Conservation (phyloP, 2,113 vertebrate genomes). For the Archilochus colubris region DNA sequence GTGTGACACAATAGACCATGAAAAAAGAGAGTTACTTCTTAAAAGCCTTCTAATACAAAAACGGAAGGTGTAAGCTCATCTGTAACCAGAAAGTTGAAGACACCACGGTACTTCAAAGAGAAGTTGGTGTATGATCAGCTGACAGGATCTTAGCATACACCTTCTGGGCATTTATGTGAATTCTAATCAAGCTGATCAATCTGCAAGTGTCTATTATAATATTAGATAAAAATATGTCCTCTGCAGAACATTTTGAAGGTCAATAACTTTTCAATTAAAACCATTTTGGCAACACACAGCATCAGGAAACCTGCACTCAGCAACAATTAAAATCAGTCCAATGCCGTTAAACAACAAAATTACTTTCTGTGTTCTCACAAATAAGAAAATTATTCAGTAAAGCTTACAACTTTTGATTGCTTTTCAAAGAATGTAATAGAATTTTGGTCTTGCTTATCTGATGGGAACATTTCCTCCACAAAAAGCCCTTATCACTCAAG, state of each 20-base stretch:
- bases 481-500: background rate
- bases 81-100: background rate
- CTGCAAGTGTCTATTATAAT: background rate
- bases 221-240: background rate
- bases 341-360: conserved; percentile 52
- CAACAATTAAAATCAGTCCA: conserved; percentile 38
- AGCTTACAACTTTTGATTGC: conserved; percentile 21
- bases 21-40: background rate
- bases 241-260: background rate
- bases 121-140: background rate
- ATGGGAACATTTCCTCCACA: conserved; percentile 1
- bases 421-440: conserved; percentile 45
- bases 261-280: conserved; percentile 52
- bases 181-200: background rate
- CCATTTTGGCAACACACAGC: background rate
- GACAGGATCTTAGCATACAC: background rate
- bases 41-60: background rate
- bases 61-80: background rate
- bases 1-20: background rate
- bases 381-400: conserved; percentile 52
- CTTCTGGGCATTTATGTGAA: background rate
- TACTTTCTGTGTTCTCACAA: background rate
- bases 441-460: conserved; percentile 52
- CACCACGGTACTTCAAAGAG: background rate
- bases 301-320: background rate